phyloP scores from a whole-genome alignment of 2,888 invertebrate genomes.

The Aspidiotus destructor region DNA sequence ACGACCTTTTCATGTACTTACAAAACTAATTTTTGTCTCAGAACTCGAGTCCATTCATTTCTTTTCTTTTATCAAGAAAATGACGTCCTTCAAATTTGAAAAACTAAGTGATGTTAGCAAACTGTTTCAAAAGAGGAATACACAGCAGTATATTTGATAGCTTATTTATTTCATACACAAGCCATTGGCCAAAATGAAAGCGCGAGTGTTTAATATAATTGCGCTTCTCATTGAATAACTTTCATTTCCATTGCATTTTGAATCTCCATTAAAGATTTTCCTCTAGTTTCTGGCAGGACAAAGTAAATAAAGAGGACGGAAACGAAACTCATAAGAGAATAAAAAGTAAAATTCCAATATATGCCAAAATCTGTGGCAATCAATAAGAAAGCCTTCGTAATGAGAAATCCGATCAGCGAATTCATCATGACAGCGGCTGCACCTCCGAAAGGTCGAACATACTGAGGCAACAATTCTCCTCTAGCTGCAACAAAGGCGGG shows the following conservation, averaged over 20 bases:
- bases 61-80: no score
- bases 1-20: no score
- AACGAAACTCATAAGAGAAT: background rate
- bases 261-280: background rate
- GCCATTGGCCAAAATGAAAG: no score
- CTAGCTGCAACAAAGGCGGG: background rate
- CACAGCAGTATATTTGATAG: no score
- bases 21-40: no score
- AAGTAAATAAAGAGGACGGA: background rate
- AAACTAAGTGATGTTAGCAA: no score
- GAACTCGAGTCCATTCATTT: no score
- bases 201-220: no score
- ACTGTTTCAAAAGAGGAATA: no score
- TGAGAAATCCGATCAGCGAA: background rate
- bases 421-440: background rate
- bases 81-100: no score
- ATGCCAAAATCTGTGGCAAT: slow-evolving; percentile 6
- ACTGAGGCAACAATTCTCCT: background rate
- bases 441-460: background rate
- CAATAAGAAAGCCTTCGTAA: background rate
- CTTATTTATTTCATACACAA: no score
- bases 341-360: background rate
- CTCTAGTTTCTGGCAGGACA: background rate
- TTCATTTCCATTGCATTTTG: background rate
- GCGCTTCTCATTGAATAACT: no score